These are phyloP conservation scores for Silurus glanis DNA, from an alignment of 2,113 vertebrate species.

Conservation along the genomic window DNA sequence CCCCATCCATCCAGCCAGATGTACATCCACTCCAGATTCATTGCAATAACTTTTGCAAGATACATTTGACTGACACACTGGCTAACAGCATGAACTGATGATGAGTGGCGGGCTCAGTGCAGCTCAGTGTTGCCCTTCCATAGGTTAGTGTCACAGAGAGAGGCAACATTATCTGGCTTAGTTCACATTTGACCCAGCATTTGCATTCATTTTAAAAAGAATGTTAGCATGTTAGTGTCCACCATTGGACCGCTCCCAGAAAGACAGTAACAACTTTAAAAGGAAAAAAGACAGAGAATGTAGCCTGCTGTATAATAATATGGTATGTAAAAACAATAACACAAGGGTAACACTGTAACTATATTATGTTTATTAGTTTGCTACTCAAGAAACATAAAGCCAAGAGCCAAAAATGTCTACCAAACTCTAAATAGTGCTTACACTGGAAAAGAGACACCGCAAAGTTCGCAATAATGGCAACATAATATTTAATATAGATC, in stretches of 20 bases:
- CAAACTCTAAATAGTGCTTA: background rate
- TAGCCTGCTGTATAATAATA: background rate
- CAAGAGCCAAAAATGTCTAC: background rate
- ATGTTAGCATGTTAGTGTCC: background rate
- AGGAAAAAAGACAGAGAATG: background rate
- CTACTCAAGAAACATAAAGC: background rate
- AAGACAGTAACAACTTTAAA: background rate
- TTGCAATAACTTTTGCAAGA: background rate
- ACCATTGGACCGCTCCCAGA: background rate
- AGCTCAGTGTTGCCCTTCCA: background rate
- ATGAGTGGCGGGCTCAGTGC: background rate
- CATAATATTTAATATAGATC: background rate
- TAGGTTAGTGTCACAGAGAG: conserved; percentile 7
- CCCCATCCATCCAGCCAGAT: background rate
- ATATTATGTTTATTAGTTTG: background rate
- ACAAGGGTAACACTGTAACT: background rate
- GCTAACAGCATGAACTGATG: background rate
- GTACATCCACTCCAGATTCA: background rate
- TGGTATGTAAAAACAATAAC: background rate
- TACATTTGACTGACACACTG: background rate
- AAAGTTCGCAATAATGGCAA: background rate
- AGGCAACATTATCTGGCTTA: background rate
- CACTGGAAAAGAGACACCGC: background rate
- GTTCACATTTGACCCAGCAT: background rate
- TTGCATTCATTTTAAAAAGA: background rate